Conservation (phyloP, 2,888 invertebrate genomes). For the Encarsia formosa region DNA sequence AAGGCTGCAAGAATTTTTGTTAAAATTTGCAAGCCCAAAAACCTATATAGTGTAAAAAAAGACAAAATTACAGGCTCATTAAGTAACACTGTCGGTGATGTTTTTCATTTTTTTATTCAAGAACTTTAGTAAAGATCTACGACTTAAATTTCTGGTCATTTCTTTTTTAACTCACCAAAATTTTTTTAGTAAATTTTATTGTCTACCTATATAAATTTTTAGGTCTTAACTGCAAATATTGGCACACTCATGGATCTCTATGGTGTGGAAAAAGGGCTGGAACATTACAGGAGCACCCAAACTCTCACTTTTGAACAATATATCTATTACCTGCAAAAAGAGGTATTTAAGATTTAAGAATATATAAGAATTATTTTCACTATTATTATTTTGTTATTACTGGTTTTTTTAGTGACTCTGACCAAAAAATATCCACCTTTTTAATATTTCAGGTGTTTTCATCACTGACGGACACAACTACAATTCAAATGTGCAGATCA, state of each 20-base stretch:
- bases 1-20: too few relatives aligned
- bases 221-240: constrained; percentile 80
- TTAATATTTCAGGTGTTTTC: constrained; percentile 46
- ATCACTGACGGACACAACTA: constrained; percentile 46
- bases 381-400: background rate
- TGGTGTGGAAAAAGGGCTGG: constrained; percentile 74
- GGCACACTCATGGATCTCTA: constrained; percentile 73
- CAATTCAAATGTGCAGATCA: constrained; percentile 41
- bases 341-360: constrained; percentile 53
- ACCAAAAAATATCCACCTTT: background rate
- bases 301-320: constrained; percentile 71
- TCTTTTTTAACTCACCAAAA: too few relatives aligned
- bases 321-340: constrained; percentile 70
- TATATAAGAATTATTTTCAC: background rate
- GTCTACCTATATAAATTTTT: too few relatives aligned
- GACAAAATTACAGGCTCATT: too few relatives aligned
- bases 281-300: constrained; percentile 69
- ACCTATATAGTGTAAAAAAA: too few relatives aligned
- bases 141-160: constrained; percentile 20
- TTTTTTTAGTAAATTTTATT: constrained; percentile 10
- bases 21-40: too few relatives aligned
- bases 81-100: too few relatives aligned
- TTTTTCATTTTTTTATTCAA: too few relatives aligned
- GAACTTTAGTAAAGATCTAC: too few relatives aligned
- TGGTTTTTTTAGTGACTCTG: background rate